phyloP scores from a whole-genome alignment of 2,888 invertebrate genomes.

The Pollenia amentaria region DNA sequence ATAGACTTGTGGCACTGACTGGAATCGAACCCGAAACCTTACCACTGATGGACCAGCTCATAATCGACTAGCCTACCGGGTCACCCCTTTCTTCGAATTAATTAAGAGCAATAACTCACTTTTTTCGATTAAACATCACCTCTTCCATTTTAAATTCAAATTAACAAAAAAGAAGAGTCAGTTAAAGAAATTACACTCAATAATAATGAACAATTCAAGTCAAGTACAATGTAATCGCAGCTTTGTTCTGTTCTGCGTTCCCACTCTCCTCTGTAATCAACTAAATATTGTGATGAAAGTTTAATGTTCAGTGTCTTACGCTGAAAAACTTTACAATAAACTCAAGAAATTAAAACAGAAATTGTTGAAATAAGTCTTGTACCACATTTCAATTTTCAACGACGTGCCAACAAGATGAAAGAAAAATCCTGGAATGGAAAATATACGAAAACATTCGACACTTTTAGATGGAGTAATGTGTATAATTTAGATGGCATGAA shows the following conservation, averaged over 20 bases:
- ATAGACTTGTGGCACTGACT: too few species aligned
- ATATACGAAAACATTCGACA: conserved; percentile 33
- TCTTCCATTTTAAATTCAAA: conserved; percentile 32
- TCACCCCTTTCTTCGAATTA: too few species aligned
- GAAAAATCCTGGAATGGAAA: conserved; percentile 18
- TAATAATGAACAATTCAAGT: conserved; percentile 53
- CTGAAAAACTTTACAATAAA: conserved; percentile 31
- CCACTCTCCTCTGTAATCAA: not conserved
- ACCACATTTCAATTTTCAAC: conserved; percentile 64
- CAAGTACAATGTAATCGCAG: conserved; percentile 52
- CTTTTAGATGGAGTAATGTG: not conserved
- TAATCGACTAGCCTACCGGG: too few species aligned
- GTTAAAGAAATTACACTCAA: conserved; percentile 24
- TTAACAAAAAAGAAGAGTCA: conserved; percentile 12
- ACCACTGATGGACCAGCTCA: too few species aligned
- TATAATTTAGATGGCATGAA: not conserved
- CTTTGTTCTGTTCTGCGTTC: not conserved
- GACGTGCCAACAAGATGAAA: conserved; percentile 57
- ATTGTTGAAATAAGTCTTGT: conserved; percentile 48
- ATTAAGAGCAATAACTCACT: too few species aligned
- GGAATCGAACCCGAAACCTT: too few species aligned
- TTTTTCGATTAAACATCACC: conserved; percentile 2
- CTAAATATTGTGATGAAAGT: conserved; percentile 46
- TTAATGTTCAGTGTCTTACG: conserved; percentile 23
- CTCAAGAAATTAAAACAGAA: conserved; percentile 13